These are phyloP conservation scores for Leptarthrus brevirostris DNA, from an alignment of 2,888 invertebrate genomes.

Conservation along the genomic window DNA sequence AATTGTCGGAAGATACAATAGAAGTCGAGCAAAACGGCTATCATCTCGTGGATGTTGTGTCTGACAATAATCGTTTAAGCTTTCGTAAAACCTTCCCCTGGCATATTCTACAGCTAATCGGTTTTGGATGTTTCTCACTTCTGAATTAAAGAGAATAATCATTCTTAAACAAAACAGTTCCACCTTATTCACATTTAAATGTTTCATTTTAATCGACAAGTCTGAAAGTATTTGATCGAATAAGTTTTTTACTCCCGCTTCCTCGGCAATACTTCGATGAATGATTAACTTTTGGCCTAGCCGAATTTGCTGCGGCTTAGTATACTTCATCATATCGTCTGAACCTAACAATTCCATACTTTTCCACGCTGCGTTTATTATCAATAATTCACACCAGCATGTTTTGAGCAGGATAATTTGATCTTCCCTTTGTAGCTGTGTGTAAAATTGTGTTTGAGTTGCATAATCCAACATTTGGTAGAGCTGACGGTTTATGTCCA, in stretches of 20 bases:
- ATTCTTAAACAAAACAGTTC: slow-evolving; percentile 94
- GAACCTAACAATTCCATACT: slow-evolving; percentile 79
- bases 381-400: slow-evolving; percentile 96
- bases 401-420: slow-evolving; percentile 89
- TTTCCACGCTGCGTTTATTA: slow-evolving; percentile 93
- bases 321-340: slow-evolving; percentile 68
- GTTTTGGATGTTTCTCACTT: slow-evolving; percentile 88
- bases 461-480: slow-evolving; percentile 97
- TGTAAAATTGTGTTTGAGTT: slow-evolving; percentile 95
- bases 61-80: slow-evolving; percentile 94
- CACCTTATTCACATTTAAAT: slow-evolving; percentile 93
- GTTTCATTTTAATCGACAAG: slow-evolving; percentile 94
- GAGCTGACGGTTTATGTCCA: slow-evolving; percentile 92
- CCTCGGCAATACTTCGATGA: slow-evolving; percentile 85
- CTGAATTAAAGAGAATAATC: slow-evolving; percentile 95
- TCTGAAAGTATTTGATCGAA: slow-evolving; percentile 94
- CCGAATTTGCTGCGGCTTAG: slow-evolving; percentile 74
- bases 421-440: slow-evolving; percentile 89
- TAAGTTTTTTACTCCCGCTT: slow-evolving; percentile 91
- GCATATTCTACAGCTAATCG: slow-evolving; percentile 84
- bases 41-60: slow-evolving; percentile 89
- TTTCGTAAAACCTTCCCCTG: slow-evolving; percentile 92
- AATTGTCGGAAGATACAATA: slow-evolving; percentile 88
- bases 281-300: slow-evolving; percentile 80
- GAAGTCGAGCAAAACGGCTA: slow-evolving; percentile 93